Evolutionary conservation across 2,113 vertebrate species (phyloP), one percentile per base, ranked within the genome.

Genomic region (Pelecanus crispus): DNA sequence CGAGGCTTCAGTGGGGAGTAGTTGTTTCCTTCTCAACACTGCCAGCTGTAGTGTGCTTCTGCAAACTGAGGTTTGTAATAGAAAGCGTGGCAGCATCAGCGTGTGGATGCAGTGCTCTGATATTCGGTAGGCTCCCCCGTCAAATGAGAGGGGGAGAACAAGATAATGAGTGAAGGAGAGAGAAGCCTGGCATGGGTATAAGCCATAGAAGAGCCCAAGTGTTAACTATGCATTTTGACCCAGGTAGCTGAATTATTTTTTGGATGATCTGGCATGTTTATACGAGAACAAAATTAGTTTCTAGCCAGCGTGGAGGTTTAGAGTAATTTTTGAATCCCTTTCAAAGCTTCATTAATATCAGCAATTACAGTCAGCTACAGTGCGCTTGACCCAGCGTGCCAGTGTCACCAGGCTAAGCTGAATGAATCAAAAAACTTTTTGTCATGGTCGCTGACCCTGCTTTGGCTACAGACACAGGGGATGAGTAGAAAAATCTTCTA

Each of bases 201-300:
- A 84, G 44, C 63, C 0, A 1, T 94, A 81, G 96, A 97, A 96
- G 49, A 96, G 55, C 92, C 93, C 88, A 74, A 97, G 82, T 58
- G 55, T 97, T 94, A 88, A 83, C 92, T 96, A 38, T 71, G 50
- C 58, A 11, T 87, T 92, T 86, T 95, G 94, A 93, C 82, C 61
- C 67, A 87, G 77, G 68, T 58, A 90, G 90, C 88, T 79, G 93
- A 97, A 95, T 97, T 97, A 95, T 88, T 95, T 96, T 95, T 94
- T 62, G 73, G 86, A 91, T 93, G 77, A 94, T 93, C 83, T 97
- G 91, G 53, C 81, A 88, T 96, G 88, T 96, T 97, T 97, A 97
- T 93, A 95, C 11, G 71, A 94, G 94, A 96, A 95, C 83, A 92
- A 97, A 98, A 97, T 97, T 84, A 91, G 56, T 91, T 98, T 96